Conservation (phyloP, 2,888 invertebrate species). For the Bugula neritina region DNA sequence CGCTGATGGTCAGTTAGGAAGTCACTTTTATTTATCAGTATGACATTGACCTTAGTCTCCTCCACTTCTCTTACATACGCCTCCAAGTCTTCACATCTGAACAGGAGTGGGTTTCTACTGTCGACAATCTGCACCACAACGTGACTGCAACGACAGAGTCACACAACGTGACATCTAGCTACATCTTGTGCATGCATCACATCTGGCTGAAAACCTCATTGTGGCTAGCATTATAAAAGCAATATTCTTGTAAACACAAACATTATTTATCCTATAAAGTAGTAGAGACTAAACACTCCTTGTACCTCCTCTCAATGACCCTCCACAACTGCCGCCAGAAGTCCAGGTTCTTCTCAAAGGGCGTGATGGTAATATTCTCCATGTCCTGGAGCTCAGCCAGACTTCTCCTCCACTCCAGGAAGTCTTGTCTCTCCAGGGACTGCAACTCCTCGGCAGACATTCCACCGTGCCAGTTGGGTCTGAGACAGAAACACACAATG, state of each 20-base stretch:
- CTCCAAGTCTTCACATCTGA: slow-evolving; percentile 86
- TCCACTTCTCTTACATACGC: slow-evolving; percentile 73
- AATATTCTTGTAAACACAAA: too few relatives aligned
- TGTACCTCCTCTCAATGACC: slow-evolving; percentile 80
- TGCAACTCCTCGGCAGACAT: slow-evolving; percentile 76
- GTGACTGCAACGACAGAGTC: slow-evolving; percentile 61
- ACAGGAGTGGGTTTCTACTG: slow-evolving; percentile 88
- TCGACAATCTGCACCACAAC: slow-evolving; percentile 89
- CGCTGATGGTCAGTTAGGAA: slow-evolving; percentile 75
- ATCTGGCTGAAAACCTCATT: too few relatives aligned
- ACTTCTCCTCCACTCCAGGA: slow-evolving; percentile 82
- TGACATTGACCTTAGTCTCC: slow-evolving; percentile 67
- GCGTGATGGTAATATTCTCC: slow-evolving; percentile 78
- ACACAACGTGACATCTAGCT: too few relatives aligned
- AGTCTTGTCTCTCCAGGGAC: slow-evolving; percentile 71
- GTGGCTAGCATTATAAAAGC: too few relatives aligned
- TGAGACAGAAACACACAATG: background rate
- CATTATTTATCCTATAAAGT: too few relatives aligned
- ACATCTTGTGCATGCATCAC: too few relatives aligned
- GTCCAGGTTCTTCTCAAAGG: slow-evolving; percentile 94
- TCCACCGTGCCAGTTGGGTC: slow-evolving; percentile 69
- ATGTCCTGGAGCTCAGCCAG: slow-evolving; percentile 62
- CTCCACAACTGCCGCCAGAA: slow-evolving; percentile 98
- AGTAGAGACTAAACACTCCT: too few relatives aligned
- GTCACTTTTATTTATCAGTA: slow-evolving; percentile 93